Conservation (phyloP, 2,113 vertebrate species). For the Centropus unirufus region DNA sequence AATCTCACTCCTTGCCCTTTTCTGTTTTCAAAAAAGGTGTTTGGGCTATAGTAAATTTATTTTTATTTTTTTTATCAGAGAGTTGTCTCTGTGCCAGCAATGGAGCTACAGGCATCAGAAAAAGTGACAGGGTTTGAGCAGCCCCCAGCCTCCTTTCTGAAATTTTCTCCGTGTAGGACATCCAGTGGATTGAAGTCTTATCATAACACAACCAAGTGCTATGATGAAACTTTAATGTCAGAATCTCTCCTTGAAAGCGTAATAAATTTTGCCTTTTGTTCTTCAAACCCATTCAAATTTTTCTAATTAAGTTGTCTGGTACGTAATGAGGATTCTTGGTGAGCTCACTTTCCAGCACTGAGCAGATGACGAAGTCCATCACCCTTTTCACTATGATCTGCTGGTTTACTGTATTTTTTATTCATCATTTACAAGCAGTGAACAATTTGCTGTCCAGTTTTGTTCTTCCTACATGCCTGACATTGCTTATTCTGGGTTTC, state of each 20-base stretch:
- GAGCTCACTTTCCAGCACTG: background rate
- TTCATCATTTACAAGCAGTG: background rate
- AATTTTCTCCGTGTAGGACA: background rate
- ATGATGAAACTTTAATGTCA: slow-evolving; percentile 3
- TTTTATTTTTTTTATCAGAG: background rate
- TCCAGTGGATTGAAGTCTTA: background rate
- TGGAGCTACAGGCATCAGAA: background rate
- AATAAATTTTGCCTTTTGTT: background rate
- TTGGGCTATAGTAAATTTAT: background rate
- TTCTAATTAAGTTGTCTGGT: background rate
- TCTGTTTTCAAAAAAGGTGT: background rate
- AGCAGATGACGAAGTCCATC: background rate
- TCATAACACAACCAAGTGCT: background rate
- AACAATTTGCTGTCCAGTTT: background rate
- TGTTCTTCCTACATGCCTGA: background rate
- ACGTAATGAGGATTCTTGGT: background rate
- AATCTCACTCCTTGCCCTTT: background rate
- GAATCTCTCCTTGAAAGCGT: background rate
- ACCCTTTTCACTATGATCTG: background rate
- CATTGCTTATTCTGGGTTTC: background rate
- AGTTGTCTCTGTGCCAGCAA: background rate
- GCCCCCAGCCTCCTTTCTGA: background rate
- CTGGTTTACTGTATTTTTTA: background rate
- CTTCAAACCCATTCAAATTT: background rate
- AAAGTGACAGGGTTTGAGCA: background rate